These are phyloP conservation scores for Parnassius smintheus DNA, from an alignment of 2,888 invertebrate species.

Conservation along the genomic window DNA sequence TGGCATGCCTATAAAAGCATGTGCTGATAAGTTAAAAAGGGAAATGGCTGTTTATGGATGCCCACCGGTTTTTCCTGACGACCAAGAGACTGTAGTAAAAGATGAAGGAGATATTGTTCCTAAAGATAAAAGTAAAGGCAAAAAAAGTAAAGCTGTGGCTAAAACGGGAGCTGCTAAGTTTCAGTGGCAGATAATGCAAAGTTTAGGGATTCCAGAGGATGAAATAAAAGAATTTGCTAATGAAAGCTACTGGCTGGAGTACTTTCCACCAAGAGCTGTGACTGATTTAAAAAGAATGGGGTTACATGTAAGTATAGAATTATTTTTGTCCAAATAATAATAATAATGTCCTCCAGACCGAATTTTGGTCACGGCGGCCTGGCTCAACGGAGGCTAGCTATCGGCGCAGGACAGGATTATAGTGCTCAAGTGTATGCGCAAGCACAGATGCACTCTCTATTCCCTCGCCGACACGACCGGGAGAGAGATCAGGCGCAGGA, in stretches of 20 bases:
- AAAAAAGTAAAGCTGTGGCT: slow-evolving; percentile 97
- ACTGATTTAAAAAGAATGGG: slow-evolving; percentile 94
- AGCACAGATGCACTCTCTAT: too few relatives aligned
- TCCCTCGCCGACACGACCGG: too few relatives aligned
- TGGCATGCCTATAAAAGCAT: slow-evolving; percentile 99
- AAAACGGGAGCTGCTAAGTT: slow-evolving; percentile 94
- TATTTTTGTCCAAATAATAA: neutral
- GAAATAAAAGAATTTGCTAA: slow-evolving; percentile 96
- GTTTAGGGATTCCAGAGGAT: slow-evolving; percentile 93
- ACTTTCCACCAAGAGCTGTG: slow-evolving; percentile 96
- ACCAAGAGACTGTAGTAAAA: slow-evolving; percentile 69
- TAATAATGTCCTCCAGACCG: too few relatives aligned
- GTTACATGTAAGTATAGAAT: slow-evolving; percentile 85
- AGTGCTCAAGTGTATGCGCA: too few relatives aligned
- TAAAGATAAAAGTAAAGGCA: slow-evolving; percentile 88
- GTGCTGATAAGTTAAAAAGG: slow-evolving; percentile 97
- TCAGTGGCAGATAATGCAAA: slow-evolving; percentile 99
- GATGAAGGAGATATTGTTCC: slow-evolving; percentile 81
- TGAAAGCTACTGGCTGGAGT: slow-evolving; percentile 95
- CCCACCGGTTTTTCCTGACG: slow-evolving; percentile 93
- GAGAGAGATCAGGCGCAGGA: too few relatives aligned
- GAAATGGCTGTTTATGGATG: slow-evolving; percentile 96
- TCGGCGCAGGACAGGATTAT: too few relatives aligned
- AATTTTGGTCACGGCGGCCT: too few relatives aligned
- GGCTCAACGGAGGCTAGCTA: too few relatives aligned